phyloP scores from a whole-genome alignment of 2,797 vertebrate species.

The Dromococcyx pavoninus region DNA sequence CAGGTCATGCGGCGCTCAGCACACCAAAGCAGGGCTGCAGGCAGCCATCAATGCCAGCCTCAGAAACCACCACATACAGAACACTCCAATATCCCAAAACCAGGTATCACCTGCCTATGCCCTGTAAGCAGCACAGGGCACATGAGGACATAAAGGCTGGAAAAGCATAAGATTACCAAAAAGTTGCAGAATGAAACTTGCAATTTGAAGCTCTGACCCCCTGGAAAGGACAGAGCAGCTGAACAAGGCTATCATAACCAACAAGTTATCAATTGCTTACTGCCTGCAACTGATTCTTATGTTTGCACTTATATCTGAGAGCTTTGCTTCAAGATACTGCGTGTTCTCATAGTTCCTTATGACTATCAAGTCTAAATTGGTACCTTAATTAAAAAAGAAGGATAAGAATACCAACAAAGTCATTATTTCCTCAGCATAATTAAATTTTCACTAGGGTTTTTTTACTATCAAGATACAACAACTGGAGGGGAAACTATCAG shows the following conservation, averaged over 20 bases:
- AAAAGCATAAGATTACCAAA: not conserved
- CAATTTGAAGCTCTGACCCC: not conserved
- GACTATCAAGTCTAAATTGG: not conserved
- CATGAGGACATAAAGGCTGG: rapidly evolving
- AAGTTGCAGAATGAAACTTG: not conserved
- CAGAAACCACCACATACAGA: not conserved
- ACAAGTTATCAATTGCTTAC: not conserved
- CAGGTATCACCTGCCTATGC: rapidly evolving
- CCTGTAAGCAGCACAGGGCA: too few species aligned
- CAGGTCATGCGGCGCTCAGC: rapidly evolving
- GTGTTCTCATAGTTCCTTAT: not conserved
- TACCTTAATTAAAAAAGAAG: not conserved
- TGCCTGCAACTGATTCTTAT: not conserved
- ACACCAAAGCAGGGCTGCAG: not conserved
- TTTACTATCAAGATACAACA: not conserved
- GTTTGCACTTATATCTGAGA: not conserved
- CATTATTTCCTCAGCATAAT: not conserved
- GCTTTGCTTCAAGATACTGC: not conserved
- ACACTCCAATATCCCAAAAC: rapidly evolving
- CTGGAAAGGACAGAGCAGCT: not conserved
- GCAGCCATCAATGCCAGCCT: not conserved
- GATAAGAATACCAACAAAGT: not conserved
- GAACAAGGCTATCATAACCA: not conserved
- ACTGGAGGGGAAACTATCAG: not conserved
- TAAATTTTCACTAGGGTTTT: constrained; percentile 1